A percentile compares a stretch with the other conserved stretches of the same genome.
Evolutionary conservation across 2,113 vertebrate genomes (phyloP).

Genomic region (Lampris incognitus): DNA sequence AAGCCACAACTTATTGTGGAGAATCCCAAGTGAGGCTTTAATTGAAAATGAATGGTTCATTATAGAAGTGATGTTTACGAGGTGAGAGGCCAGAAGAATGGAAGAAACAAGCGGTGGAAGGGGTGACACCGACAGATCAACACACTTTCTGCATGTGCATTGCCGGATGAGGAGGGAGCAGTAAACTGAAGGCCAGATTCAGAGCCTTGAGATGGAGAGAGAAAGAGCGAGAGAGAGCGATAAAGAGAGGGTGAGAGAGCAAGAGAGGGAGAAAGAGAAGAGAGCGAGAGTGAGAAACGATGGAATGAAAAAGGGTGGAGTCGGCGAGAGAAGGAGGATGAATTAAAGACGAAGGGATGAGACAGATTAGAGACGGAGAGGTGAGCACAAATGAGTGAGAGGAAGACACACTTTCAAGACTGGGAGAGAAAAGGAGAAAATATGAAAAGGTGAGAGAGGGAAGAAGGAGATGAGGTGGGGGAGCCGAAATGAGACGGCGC

Average conservation of each 20-base stretch:
- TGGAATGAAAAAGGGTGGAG: conserved; percentile 32
- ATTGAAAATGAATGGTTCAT: conserved; percentile 9
- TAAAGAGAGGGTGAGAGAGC: conserved; percentile 47
- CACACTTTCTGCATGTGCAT: conserved; percentile 37
- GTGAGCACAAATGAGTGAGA: conserved; percentile 41
- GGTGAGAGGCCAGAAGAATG: conserved; percentile 1
- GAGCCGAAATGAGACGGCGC: conserved; percentile 31
- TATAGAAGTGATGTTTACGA: conserved; percentile 1
- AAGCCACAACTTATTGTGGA: background rate
- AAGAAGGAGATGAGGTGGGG: conserved; percentile 19
- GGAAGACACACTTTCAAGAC: conserved; percentile 12
- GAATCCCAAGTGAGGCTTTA: background rate
- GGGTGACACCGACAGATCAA: conserved; percentile 33
- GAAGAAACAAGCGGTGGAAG: background rate
- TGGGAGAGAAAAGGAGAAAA: conserved; percentile 8
- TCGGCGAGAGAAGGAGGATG: conserved; percentile 29
- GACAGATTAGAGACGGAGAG: conserved; percentile 28
- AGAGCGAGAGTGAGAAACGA: conserved; percentile 27
- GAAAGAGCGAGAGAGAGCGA: conserved; percentile 30
- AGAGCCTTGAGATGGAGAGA: background rate
- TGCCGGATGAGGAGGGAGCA: no score
- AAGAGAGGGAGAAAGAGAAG: conserved; percentile 47
- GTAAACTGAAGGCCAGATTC: no score
- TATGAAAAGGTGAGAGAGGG: conserved; percentile 13
- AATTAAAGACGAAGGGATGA: conserved; percentile 43